Conservation (phyloP, 2,113 vertebrate species). For the Lathamus discolor region DNA sequence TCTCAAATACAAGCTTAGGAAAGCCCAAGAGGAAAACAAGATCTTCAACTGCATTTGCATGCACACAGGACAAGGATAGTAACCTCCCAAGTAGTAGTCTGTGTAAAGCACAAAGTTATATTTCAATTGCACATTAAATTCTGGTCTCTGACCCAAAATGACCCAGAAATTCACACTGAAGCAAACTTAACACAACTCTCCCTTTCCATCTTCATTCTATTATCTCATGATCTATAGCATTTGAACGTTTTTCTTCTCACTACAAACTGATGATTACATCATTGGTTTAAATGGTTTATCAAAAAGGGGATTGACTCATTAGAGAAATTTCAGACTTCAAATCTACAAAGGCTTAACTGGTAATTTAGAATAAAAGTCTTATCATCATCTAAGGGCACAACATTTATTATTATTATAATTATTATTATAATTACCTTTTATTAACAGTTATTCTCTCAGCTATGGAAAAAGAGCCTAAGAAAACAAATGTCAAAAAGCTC, state of each 20-base stretch:
- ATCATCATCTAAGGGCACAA: background rate
- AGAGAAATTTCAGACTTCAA: background rate
- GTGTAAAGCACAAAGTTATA: background rate
- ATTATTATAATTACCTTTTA: background rate
- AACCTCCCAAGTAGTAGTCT: background rate
- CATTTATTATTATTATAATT: background rate
- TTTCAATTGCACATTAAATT: background rate
- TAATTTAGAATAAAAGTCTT: background rate
- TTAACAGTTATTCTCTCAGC: background rate
- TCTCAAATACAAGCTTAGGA: background rate
- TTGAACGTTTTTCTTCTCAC: background rate
- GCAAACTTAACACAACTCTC: background rate
- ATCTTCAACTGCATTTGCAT: background rate
- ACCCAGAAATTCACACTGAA: background rate
- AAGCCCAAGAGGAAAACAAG: background rate
- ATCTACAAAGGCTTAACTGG: background rate
- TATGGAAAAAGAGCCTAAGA: background rate
- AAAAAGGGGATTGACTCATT: background rate
- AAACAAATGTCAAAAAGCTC: background rate
- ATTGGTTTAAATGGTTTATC: background rate
- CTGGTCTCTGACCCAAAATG: background rate
- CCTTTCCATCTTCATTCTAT: background rate
- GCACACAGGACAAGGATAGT: background rate
- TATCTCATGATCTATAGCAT: background rate
- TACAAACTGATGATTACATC: background rate